Conservation (phyloP, 2,888 invertebrate genomes). For the Drosophila formosana region DNA sequence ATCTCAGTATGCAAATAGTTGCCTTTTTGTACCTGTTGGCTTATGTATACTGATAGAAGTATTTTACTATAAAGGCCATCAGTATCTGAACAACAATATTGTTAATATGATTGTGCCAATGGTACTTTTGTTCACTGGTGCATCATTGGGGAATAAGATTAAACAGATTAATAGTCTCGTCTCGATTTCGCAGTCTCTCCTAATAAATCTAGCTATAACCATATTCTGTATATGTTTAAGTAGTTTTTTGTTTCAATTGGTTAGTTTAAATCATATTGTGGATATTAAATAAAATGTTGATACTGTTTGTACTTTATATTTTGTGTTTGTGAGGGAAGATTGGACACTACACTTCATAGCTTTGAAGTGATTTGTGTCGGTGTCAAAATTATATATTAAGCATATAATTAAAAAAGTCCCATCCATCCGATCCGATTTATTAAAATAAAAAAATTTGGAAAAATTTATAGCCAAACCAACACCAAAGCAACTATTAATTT, state of each 20-base stretch:
- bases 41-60: conserved; percentile 48
- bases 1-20: conserved; percentile 34
- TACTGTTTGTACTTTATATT: not conserved
- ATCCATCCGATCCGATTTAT: too few relatives aligned
- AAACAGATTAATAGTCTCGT: conserved; percentile 33
- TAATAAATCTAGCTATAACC: conserved; percentile 51
- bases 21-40: conserved; percentile 46
- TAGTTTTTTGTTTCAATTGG: conserved; percentile 29
- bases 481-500: too few relatives aligned
- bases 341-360: too few relatives aligned
- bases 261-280: conserved; percentile 25
- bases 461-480: too few relatives aligned
- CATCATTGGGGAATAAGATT: conserved; percentile 26
- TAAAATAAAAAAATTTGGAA: too few relatives aligned
- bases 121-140: conserved; percentile 32
- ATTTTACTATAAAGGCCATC: conserved; percentile 35
- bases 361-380: too few relatives aligned
- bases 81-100: conserved; percentile 20
- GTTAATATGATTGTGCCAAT: conserved; percentile 41
- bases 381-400: too few relatives aligned
- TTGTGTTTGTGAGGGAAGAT: not conserved
- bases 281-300: conserved; percentile 37
- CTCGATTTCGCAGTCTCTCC: conserved; percentile 40
- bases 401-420: too few relatives aligned
- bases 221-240: conserved; percentile 52